Base-by-base conservation (phyloP, 2,113 vertebrate genomes). In the Salvator merianae region DNA sequence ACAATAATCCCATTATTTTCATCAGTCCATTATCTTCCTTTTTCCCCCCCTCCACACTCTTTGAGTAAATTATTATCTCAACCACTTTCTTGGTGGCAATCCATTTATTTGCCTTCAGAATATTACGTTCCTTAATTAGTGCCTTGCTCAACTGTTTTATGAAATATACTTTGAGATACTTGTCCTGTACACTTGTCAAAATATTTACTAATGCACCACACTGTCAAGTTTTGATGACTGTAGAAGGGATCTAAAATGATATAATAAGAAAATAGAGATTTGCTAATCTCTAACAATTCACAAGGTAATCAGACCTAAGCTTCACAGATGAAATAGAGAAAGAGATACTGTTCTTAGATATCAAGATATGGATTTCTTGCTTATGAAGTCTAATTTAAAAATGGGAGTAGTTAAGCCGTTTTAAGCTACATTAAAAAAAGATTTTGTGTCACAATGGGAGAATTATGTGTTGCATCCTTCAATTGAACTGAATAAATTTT, bases 1-100 rank as follows among this genome's bases (percentile, higher is more conserved):
- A 88, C 69, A 89, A 90, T 90, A 93, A 90, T 94, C 82, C 50
- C 84, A 88, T 88, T 85, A 91, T 91, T 93, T 91, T 86, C 75
- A 89, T 83, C 75, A 87, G 83, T 86, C 84, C 78, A 86, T 93
- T 94, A 89, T 79, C 86, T 91, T 75, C 30, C 62, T 65, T 38
- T 43, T 59, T 63, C 55, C 32, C 53, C 34, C 30, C 62, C 50
- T n/a, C 73, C 62, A 59, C n/a, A 34, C 43, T 84, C 24, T 77
- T 24, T 86, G 53, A 59, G 65, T 80, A 88, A 86, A 87, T 75
- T 90, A 85, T 91, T 91, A 88, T 91, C 66, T 91, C 14, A 92
- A 66, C 85, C 14, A 50, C 10, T 85, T 69, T 74, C n/a, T 91
- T 84, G 65, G 20, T 83, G 76, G 79, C 66, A 91, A 83, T 38